Conservation (phyloP, 2,113 vertebrate genomes). For the Lutjanus erythropterus region DNA sequence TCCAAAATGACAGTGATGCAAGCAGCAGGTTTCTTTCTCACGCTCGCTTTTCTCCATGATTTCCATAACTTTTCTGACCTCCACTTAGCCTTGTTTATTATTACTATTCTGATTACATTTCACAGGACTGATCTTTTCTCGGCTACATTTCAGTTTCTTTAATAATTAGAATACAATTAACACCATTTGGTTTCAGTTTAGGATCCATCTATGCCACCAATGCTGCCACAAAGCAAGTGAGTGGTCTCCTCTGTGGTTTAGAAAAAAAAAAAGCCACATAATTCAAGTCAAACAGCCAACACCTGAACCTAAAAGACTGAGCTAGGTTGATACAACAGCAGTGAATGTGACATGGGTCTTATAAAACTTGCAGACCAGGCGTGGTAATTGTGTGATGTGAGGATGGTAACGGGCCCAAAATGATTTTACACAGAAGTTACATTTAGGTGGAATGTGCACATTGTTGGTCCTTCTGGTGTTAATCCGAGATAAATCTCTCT, state of each 20-base stretch:
- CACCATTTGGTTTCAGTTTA: background rate
- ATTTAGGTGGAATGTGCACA: background rate
- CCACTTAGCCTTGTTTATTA: background rate
- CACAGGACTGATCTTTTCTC: background rate
- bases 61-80: background rate
- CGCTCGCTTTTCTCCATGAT: background rate
- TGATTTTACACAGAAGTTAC: constrained; percentile 4
- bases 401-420: background rate
- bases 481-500: background rate
- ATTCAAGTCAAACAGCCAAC: constrained; percentile 46
- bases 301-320: constrained; percentile 28
- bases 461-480: background rate
- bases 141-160: constrained; percentile 10
- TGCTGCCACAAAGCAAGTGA: background rate
- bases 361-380: constrained; percentile 40
- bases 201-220: background rate
- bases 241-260: background rate
- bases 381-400: background rate
- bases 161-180: background rate
- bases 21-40: constrained; percentile 14
- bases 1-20: constrained; percentile 25
- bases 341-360: constrained; percentile 20
- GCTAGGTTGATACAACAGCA: constrained; percentile 49
- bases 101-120: background rate
- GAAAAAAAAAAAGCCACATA: background rate